A percentile compares a stretch with the other conserved stretches of the same genome.
Evolutionary conservation across 92 coral and sea anemone genomes (phyloP).

Genomic region (Palythoa grandis): DNA sequence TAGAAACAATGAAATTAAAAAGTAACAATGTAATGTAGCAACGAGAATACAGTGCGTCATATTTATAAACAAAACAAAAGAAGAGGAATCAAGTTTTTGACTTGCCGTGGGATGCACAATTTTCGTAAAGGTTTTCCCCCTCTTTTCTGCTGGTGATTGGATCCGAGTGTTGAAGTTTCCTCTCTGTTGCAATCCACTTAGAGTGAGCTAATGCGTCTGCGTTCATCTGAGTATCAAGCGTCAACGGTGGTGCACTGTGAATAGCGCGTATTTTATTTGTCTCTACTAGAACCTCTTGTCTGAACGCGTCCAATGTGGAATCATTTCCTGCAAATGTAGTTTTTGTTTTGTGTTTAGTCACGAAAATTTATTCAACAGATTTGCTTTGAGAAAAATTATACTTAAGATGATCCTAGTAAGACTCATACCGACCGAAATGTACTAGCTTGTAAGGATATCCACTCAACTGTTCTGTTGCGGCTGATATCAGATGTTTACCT

Average conservation of each 20-base stretch:
- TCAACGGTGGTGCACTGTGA: slow-evolving; percentile 8
- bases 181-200: slow-evolving; percentile 15
- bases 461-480: no score
- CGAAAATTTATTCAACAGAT: no score
- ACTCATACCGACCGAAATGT: no score
- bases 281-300: not conserved
- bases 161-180: slow-evolving; percentile 36
- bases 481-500: no score
- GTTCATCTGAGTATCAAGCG: slow-evolving; percentile 30
- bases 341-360: not conserved
- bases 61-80: not conserved
- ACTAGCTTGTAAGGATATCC: no score
- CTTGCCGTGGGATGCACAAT: slow-evolving; percentile 34
- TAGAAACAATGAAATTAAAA: no score
- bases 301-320: slow-evolving; percentile 11
- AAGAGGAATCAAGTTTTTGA: not conserved
- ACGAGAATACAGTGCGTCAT: not conserved
- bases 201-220: slow-evolving; percentile 12
- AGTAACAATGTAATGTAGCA: no score
- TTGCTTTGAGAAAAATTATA: no score
- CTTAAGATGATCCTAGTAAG: no score
- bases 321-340: not conserved
- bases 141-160: slow-evolving; percentile 23
- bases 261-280: slow-evolving; percentile 22
- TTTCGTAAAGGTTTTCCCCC: slow-evolving; percentile 36